Evolutionary conservation across 2,113 vertebrate genomes (phyloP).

Genomic region (Oxygymnocypris stewartii): DNA sequence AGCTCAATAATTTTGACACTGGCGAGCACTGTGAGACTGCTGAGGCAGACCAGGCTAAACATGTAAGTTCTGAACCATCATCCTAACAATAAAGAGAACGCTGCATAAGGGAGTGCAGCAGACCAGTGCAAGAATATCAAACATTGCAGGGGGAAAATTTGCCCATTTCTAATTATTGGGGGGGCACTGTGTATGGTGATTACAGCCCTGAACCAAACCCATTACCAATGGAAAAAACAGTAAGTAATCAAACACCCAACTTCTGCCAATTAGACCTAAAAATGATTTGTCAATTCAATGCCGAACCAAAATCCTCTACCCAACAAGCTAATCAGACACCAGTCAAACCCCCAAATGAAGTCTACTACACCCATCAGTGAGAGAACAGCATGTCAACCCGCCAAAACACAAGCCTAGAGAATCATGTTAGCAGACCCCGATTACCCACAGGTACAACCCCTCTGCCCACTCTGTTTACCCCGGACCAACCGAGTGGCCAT

Average conservation of each 20-base stretch:
- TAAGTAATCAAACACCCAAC: neutral
- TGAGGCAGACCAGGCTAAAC: neutral
- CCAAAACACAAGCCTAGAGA: constrained; percentile 55
- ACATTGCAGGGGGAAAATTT: neutral
- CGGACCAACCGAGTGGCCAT: constrained; percentile 72
- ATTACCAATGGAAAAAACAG: neutral
- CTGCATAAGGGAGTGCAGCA: too few species aligned
- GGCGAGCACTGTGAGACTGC: neutral
- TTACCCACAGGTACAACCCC: neutral
- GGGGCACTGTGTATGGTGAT: neutral
- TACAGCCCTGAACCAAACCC: neutral
- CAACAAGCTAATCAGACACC: neutral
- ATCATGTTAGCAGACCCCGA: neutral
- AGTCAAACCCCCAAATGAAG: neutral
- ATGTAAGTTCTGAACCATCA: neutral
- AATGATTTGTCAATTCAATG: neutral
- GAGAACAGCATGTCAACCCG: constrained; percentile 56
- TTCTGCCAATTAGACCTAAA: neutral
- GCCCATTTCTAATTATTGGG: neutral
- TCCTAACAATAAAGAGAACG: neutral
- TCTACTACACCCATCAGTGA: neutral
- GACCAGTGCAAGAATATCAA: too few species aligned
- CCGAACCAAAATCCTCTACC: neutral
- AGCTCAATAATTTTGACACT: neutral
- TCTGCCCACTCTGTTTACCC: constrained; percentile 72